Base-by-base conservation (phyloP, 1,140 invertebrate species). In the Nephotettix cincticeps region DNA sequence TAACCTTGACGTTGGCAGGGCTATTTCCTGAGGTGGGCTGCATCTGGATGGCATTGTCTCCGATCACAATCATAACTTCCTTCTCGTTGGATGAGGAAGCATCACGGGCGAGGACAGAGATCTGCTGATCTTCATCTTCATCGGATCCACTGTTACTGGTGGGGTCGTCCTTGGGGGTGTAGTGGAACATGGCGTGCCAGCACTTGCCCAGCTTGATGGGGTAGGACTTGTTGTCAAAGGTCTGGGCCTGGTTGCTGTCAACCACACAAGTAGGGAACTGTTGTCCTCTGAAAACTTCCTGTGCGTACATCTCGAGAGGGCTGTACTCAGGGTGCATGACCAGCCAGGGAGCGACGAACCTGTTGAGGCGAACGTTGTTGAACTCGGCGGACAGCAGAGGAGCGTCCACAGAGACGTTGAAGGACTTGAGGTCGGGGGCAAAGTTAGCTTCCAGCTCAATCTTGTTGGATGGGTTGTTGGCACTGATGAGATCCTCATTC, bases 201-300 rank as follows among this genome's bases (percentile, higher is more conserved):
- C 83, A 85, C 28, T 65, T 65, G 19, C 84, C 78, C 3, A 90
- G 69, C 17, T 80, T 75, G 64, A 87, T 77, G 2, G 84, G 79
- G 74, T 87, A 89, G 14, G 79, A 80, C 14, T 79, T 82, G 72
- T 86, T 84, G 76, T 88, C 87, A 80, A 90, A 91, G 0, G 89
- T 90, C 70, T 80, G 83, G 14, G 84, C 82, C 40, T 78, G 76
- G 14, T 77, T 80, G 1, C 80, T 78, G 71, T 90, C 88, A 45
- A 91, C 75, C 17, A 81, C 77, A 75, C 90, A 91, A 51, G 76
- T 80, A 43, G 82, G n/a, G 56, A 47, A 68, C 29, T 47, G 40
- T 45, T 51, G 27, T 29, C 29, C 43, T 25, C 43, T n/a, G 47
- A 51, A 51, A n/a, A 23, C 64, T 43, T 66, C 43, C 19, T 83